phyloP scores from a whole-genome alignment of 2,797 vertebrate species.

The Echeneis naucrates region DNA sequence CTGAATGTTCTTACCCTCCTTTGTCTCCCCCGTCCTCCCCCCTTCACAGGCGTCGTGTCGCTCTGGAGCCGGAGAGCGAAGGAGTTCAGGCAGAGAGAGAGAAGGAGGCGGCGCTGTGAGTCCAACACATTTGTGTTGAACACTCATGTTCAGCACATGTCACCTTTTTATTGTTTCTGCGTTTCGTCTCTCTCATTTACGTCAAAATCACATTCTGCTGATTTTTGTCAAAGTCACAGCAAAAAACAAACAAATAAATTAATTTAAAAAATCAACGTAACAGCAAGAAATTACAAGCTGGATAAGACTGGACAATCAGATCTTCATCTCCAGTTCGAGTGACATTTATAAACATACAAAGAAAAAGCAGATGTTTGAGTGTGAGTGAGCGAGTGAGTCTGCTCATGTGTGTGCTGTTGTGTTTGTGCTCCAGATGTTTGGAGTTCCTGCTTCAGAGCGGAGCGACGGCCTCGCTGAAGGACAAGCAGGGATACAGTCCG shows the following conservation, averaged over 20 bases:
- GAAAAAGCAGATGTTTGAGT: too few relatives aligned
- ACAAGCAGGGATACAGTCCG: constrained; percentile 94
- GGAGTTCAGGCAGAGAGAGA: constrained; percentile 91
- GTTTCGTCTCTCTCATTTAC: background rate
- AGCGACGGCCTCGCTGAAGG: constrained; percentile 90
- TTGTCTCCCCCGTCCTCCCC: constrained; percentile 2
- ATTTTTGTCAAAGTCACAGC: too few relatives aligned
- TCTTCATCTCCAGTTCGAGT: background rate
- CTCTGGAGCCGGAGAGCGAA: constrained; percentile 93
- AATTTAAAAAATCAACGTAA: too few relatives aligned
- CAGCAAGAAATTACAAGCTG: too few relatives aligned
- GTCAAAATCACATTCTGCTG: background rate
- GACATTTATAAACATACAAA: too few relatives aligned
- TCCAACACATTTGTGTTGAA: too few relatives aligned
- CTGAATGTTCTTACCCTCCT: constrained; percentile 4
- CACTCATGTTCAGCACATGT: too few relatives aligned
- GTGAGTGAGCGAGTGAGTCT: background rate
- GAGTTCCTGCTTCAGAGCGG: constrained; percentile 95
- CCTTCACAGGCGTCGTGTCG: constrained; percentile 88
- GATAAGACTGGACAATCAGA: too few relatives aligned
- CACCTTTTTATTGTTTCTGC: too few relatives aligned
- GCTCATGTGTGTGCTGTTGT: background rate
- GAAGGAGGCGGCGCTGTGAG: constrained; percentile 95
- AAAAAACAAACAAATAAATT: too few relatives aligned
- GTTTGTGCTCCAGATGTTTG: constrained; percentile 87